These are phyloP conservation scores for Bombus sibiricus DNA, from an alignment of 1,140 invertebrate species.

Conservation along the genomic window DNA sequence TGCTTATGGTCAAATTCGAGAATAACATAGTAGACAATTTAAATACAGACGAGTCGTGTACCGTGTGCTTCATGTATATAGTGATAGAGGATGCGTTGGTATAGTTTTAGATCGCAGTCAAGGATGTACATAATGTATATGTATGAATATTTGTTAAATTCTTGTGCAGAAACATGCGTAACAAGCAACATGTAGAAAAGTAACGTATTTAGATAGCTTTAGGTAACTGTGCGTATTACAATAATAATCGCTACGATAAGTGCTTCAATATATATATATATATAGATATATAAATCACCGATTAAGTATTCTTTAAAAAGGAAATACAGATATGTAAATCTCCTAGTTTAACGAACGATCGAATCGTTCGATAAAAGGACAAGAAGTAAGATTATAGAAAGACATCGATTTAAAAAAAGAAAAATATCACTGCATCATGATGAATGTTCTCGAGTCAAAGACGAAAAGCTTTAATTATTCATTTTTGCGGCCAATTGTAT, in stretches of 20 bases:
- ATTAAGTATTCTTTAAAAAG: slow-evolving; percentile 1
- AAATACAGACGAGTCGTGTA: slow-evolving; percentile 39
- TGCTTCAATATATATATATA: not conserved
- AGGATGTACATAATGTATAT: slow-evolving; percentile 73
- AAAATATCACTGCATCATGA: not conserved
- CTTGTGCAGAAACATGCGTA: slow-evolving; percentile 16
- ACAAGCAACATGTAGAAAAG: slow-evolving; percentile 15
- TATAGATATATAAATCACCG: not conserved
- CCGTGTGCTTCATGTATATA: slow-evolving; percentile 65
- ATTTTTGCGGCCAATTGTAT: not conserved
- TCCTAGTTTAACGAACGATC: slow-evolving; percentile 14
- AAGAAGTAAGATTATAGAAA: slow-evolving; percentile 20
- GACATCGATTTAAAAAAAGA: slow-evolving; percentile 18
- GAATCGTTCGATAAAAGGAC: slow-evolving; percentile 41
- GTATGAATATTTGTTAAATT: slow-evolving; percentile 68
- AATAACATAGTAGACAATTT: slow-evolving; percentile 68
- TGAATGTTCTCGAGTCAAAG: not conserved
- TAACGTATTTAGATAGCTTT: slow-evolving; percentile 31
- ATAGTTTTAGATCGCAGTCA: slow-evolving; percentile 44
- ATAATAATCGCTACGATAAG: slow-evolving; percentile 27
- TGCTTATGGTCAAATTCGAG: slow-evolving; percentile 65
- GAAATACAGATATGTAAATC: not conserved
- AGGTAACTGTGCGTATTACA: slow-evolving; percentile 34
- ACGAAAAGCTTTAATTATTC: not conserved
- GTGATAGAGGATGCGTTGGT: slow-evolving; percentile 20